Evolutionary conservation across 2,113 vertebrate species (phyloP), one percentile per base, ranked within the genome.

Genomic region (Trogon melanurus): DNA sequence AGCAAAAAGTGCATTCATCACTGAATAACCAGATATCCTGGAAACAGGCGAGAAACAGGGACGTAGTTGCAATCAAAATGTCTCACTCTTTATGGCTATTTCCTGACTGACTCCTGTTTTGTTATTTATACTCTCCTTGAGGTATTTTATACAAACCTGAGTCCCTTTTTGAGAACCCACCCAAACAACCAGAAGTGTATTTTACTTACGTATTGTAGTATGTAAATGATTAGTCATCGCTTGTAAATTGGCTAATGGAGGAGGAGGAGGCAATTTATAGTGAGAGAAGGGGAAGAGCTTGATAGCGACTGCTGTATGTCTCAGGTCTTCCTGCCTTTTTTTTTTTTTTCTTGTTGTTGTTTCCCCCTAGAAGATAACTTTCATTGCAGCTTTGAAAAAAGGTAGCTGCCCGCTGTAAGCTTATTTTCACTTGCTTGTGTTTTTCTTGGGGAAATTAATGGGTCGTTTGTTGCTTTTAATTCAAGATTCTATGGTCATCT

Each of bases 301-400:
- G 2, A 72, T 65, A 90, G 56, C 88, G 20, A 79, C 48, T 91
- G 29, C 29, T 80, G 0, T 78, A 6, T 20, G 3, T 53, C 48
- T 75, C 29, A 10, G 34, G 79, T 69, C 34, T 91, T 95, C 62
- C 45, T 83, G 36, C 11, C 22, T 21, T 82, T 38, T 56, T 53
- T 82, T 61, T 81, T 66, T 4, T 22, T 7, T 48, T 48, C 29
- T 27, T 71, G 29, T 51, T 56, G 80, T 70, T 82, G 64, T 5
- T 17, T 11, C 25, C 66, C 11, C 80, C 82, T 88, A 91, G 70
- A 95, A 95, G 94, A 96, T 94, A 97, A 93, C 97, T 70, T 17
- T 89, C 32, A 8, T 22, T 82, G 38, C 7, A 3, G 32, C 30
- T 91, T 53, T 95, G 60, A 84, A 61, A 60, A 62, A 79, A 30